These are phyloP conservation scores for Cotesia glomerata DNA, from an alignment of 1,140 invertebrate genomes.

Conservation along the genomic window DNA sequence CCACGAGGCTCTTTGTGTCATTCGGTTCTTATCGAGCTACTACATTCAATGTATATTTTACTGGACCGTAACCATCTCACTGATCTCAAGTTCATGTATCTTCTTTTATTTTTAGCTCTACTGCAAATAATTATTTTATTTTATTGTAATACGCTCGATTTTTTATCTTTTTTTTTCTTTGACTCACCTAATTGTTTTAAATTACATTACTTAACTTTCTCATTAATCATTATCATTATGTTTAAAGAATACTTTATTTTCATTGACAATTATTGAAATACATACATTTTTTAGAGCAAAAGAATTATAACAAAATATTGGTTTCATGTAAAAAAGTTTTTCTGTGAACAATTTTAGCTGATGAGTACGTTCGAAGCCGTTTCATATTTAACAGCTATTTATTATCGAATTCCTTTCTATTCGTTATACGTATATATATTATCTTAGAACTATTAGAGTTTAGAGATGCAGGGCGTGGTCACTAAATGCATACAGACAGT, in stretches of 20 bases:
- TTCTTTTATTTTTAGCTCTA: not conserved
- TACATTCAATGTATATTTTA: slow-evolving; percentile 22
- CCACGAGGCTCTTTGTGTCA: slow-evolving; percentile 15
- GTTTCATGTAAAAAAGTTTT: not conserved
- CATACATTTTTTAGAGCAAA: too few species aligned
- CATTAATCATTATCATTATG: too few species aligned
- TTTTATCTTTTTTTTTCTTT: not conserved
- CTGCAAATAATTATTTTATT: not conserved
- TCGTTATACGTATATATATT: not conserved
- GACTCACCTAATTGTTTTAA: not conserved
- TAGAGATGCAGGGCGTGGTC: slow-evolving; percentile 45
- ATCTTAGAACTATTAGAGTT: not conserved
- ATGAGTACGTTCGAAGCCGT: not conserved
- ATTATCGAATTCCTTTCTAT: not conserved
- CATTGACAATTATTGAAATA: too few species aligned
- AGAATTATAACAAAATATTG: too few species aligned
- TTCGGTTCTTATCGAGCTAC: not conserved
- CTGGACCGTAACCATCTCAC: slow-evolving; percentile 51
- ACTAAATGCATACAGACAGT: slow-evolving; percentile 33
- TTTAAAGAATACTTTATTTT: too few species aligned
- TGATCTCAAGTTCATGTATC: slow-evolving; percentile 46
- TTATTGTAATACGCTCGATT: not conserved
- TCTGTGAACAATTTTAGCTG: not conserved
- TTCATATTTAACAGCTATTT: not conserved
- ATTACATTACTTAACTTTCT: too few species aligned